phyloP scores from a whole-genome alignment of 2,113 vertebrate genomes.

The Leptodactylus fuscus region DNA sequence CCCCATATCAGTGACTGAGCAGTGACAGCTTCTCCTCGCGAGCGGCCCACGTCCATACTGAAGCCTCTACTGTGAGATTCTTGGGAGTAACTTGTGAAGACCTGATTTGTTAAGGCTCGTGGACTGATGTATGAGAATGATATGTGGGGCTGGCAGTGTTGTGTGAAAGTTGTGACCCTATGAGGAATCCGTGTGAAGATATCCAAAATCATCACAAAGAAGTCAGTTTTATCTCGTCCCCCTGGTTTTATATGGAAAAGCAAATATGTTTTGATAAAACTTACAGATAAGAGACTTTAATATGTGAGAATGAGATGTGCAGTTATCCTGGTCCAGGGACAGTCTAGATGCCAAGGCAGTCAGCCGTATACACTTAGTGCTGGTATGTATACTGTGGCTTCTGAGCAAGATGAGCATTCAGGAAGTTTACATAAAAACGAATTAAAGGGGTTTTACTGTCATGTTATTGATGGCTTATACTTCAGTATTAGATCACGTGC shows the following conservation, averaged over 20 bases:
- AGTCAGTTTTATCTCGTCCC: constrained; percentile 21
- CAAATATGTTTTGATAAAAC: constrained; percentile 26
- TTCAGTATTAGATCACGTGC: too few relatives aligned
- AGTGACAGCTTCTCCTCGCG: not conserved
- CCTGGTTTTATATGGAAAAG: constrained; percentile 12
- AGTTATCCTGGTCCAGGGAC: not conserved
- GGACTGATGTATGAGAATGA: not conserved
- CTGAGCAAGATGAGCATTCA: too few relatives aligned
- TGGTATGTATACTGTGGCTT: too few relatives aligned
- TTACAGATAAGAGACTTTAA: constrained; percentile 9
- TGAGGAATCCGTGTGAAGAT: constrained; percentile 12
- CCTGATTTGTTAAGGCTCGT: not conserved
- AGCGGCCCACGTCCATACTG: not conserved
- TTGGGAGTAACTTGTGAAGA: not conserved
- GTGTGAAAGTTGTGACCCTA: constrained; percentile 45
- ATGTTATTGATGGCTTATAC: too few relatives aligned
- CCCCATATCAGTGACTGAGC: too few relatives aligned
- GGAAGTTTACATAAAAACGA: too few relatives aligned
- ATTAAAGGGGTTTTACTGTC: too few relatives aligned
- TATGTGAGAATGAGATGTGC: constrained; percentile 10
- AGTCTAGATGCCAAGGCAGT: not conserved
- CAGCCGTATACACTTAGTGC: not conserved
- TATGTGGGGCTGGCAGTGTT: not conserved
- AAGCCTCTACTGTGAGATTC: not conserved
- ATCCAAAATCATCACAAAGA: constrained; percentile 16